Evolutionary conservation across 2,797 vertebrate species (phyloP), one percentile per base, ranked within the genome.

Genomic region (Pangasius sanitwongsei): DNA sequence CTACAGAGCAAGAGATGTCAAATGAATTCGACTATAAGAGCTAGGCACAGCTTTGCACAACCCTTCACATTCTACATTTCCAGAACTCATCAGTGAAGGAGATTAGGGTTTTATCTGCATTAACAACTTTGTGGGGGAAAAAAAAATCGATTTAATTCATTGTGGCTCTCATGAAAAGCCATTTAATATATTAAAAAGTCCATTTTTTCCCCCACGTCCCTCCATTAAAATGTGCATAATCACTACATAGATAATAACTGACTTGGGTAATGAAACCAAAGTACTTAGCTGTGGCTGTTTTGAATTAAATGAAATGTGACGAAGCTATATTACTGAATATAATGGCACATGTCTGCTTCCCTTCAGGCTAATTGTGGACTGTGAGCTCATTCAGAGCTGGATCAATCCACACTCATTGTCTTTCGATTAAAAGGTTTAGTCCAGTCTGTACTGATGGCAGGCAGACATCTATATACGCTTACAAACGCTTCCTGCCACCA

Each of bases 351-450:
- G 61, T 74, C 70, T 72, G 25, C 37, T 85, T 87, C 57, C 41
- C 2, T 88, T 91, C 75, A 90, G 89, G 34, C 85, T 87, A 83
- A 87, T 80, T 75, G 63, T 83, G 77, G 53, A 88, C 65, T 67
- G 25, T n/a, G 48, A 77, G 72, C 77, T 85, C 15, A 69, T 74
- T 89, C 77, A 48, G 86, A 86, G 88, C 70, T 89, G 89, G 87
- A 89, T 88, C 90, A 59, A 91, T 93, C 91, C 86, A 86, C 67
- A 88, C 61, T 88, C 69, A 91, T 88, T 89, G 77, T 87, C 77
- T 61, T 86, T 90, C 89, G 81, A 84, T 87, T 90, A 84, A 87
- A 83, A 55, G 20, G n/a, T 53, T 84, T 48, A 53, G 69, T 48
- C 11, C 48, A 82, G 28, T 80, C 86, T 67, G 86, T 87, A 75